A percentile compares a stretch with the other conserved stretches of the same genome.
These are phyloP conservation scores for Diarsia brunnea DNA, from an alignment of 2,888 invertebrate species.

Conservation along the genomic window DNA sequence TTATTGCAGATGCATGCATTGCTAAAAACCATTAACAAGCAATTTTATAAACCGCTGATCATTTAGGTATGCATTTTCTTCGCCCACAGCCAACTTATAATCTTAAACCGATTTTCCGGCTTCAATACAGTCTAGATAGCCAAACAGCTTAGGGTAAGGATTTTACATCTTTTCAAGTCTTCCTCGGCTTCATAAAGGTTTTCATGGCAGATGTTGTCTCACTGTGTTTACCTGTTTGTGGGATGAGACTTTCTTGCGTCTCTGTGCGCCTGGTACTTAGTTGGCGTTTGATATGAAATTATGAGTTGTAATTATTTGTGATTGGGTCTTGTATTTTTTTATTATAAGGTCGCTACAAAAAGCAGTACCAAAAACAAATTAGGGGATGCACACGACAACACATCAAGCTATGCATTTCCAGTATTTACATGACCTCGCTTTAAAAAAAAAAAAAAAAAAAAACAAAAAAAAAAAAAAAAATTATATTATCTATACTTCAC, in stretches of 20 bases:
- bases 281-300: neutral
- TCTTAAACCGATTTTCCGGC: conserved; percentile 51
- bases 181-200: conserved; percentile 33
- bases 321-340: neutral
- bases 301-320: neutral
- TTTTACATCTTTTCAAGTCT: conserved; percentile 45
- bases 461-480: too few species aligned
- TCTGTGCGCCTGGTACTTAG: conserved; percentile 25
- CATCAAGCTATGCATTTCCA: too few species aligned
- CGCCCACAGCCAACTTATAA: too few species aligned
- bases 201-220: conserved; percentile 34
- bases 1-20: neutral
- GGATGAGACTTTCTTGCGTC: conserved; percentile 14
- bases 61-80: too few species aligned
- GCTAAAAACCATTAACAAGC: neutral
- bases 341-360: too few species aligned
- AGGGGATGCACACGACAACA: too few species aligned
- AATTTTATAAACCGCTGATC: neutral
- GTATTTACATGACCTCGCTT: too few species aligned
- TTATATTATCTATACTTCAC: neutral
- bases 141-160: conserved; percentile 54
- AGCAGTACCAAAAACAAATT: too few species aligned
- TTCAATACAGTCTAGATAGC: conserved; percentile 48
- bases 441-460: too few species aligned
- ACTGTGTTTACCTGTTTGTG: conserved; percentile 45